Base-by-base conservation (phyloP, 2,888 invertebrate genomes). In the Peribatodes rhomboidaria region DNA sequence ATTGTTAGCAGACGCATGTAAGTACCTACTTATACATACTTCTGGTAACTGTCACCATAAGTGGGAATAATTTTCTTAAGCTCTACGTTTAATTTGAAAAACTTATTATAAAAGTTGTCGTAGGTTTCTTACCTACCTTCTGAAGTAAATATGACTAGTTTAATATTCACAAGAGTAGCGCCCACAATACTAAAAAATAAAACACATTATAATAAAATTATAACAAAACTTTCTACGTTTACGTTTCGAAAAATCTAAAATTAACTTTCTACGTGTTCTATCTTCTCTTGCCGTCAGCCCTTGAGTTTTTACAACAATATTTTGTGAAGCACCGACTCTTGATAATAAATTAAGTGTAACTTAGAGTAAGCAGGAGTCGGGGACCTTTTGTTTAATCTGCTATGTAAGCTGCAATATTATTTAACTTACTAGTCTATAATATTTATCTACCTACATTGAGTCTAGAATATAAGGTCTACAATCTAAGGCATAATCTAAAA, bases 391-490 rank as follows among this genome's bases (percentile, higher is more conserved):
- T 53, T 61, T 22, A 54, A 61, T 54, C 37, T 46, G 18, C 33
- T 55, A 18, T 50, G 33, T 44, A 35, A 33, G n/a, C 54, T 60
- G 35, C 6, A 52, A 33, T 13, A 20, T 31, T 22, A 35, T 56
- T 50, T 50, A 10, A 35, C 47, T 61, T 55, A 55, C 42, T 49
- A 61, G 55, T 47, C 47, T 39, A 47, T 16, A 14, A 31, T 54
- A 53, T 54, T 31, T 49, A 31, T 37, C 27, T 54, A 39, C 59
- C 35, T n/a, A n/a, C n/a, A n/a, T n/a, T n/a, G n/a, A n/a, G n/a
- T n/a, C n/a, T n/a, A n/a, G n/a, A n/a, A n/a, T n/a, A n/a, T n/a
- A n/a, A n/a, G n/a, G n/a, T n/a, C n/a, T n/a, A n/a, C n/a, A n/a
- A n/a, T n/a, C n/a, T n/a, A n/a, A n/a, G n/a, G n/a, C n/a, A n/a